Evolutionary conservation across 2,113 vertebrate genomes (phyloP), one percentile per base, ranked within the genome.

Genomic region (Reinhardtius hippoglossoides): DNA sequence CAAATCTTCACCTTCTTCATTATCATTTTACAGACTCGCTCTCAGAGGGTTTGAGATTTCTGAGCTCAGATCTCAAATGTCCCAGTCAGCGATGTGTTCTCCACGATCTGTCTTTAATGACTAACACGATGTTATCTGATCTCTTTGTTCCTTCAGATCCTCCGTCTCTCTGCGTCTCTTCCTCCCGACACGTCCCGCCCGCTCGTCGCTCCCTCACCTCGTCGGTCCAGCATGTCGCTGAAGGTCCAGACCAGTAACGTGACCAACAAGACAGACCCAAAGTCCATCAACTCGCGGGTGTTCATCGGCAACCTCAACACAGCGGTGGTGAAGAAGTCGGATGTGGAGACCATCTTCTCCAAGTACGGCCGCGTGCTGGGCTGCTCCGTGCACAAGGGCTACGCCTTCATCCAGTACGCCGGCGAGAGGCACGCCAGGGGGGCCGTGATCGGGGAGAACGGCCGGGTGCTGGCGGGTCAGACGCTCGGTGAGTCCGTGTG

Each of bases 231-330:
- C 74, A 18, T 99, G 97, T 98, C 97, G 61, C 82, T 97, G 89
- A 98, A 98, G 90, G 95, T 96, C 56, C 96, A 96, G 90, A 97
- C 97, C 2, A 98, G 97, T 75, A 98, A 99, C 65, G 96, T 98
- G 89, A 99, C 97, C 6, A 98, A 99, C 94, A 98, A 98, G 93
- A 98, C 96, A 18, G 97, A 99, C 84, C 96, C 96, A 70, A 97
- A 96, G 81, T 98, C 97, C 67, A 95, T 98, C 93, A 97, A 97
- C 91, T 99, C 97, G 5, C 93, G 97, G 21, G 97, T 98, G 83
- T 99, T 99, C 86, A 99, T 98, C 24, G 97, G 97, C 66, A 99
- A 99, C 87, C 96, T 99, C 64, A 98, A 98, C 93, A 98, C 97
- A 14, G 95, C 96, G 0, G 93, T 98, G 92, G 97, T 97, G 87